phyloP scores from a whole-genome alignment of 2,888 invertebrate species.

The Eristalis tenax region DNA sequence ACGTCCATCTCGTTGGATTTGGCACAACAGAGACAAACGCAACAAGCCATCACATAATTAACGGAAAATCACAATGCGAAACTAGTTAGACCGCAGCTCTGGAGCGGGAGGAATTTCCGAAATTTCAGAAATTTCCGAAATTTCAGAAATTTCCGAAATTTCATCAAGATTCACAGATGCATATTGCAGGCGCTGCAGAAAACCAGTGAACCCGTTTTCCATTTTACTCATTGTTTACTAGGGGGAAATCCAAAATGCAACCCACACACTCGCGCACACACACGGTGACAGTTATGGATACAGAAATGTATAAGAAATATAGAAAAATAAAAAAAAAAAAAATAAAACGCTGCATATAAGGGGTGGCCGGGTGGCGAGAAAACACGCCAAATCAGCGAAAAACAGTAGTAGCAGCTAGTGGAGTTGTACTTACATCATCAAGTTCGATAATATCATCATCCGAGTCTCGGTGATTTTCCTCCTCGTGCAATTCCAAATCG shows the following conservation, averaged over 20 bases:
- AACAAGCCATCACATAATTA: conserved; percentile 8
- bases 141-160: background rate
- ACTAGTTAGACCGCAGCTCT: background rate
- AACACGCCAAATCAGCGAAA: conserved; percentile 31
- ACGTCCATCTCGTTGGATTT: background rate
- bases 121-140: background rate
- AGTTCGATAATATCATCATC: conserved; percentile 94
- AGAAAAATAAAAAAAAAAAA: background rate
- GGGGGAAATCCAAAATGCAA: background rate
- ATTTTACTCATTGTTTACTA: conserved; percentile 53
- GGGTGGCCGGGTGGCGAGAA: conserved; percentile 29
- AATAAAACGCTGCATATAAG: background rate
- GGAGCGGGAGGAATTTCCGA: background rate
- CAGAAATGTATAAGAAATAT: background rate
- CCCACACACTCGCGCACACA: background rate
- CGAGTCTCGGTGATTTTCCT: conserved; percentile 86
- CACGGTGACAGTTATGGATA: background rate
- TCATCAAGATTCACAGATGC: background rate
- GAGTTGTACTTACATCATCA: conserved; percentile 88
- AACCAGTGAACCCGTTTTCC: conserved; percentile 23
- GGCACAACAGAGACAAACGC: conserved; percentile 16
- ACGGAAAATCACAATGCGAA: conserved; percentile 29
- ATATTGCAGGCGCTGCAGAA: conserved; percentile 22
- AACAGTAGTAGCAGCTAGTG: conserved; percentile 7
- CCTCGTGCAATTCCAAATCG: conserved; percentile 93